Base-by-base conservation (phyloP, 2,888 invertebrate species). In the Lycophotia porphyrea region DNA sequence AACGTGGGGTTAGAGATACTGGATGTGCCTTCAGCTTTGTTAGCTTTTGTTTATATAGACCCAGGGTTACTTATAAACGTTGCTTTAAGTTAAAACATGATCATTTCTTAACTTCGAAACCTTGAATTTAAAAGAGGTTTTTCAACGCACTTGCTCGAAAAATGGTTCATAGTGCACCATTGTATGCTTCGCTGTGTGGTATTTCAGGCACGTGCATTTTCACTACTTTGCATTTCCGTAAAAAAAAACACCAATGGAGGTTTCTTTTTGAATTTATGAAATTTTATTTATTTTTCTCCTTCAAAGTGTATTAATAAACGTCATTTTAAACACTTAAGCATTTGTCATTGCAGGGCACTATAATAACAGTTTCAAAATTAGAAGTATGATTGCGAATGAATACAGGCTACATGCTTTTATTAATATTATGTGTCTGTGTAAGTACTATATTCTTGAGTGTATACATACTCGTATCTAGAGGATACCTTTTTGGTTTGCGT, bases 1-100 rank as follows among this genome's bases (percentile, higher is more conserved):
- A 80, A 77, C 82, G 74, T 68, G 52, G 76, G 74, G 67, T 65
- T 85, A 82, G 68, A 79, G 63, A 73, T 52, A 74, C 78, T 64
- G 55, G 79, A 79, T 60, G 9, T 65, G 73, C 3, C 71, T 15
- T 47, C 24, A 31, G 31, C 7, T 15, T 34, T 63, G 31, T 31
- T 21, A 9, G 2, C 21, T 31, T 1, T 21, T 4, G 9, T 58
- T 4, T 21, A 58, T 31, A 7, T 27, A n/a, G 1, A n/a, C 24
- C 8, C 8, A 2, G 0, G 21, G 21, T 13, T 49, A 55, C 5
- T n/a, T n/a, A 15, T 15, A 15, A 52, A 15, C n/a, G 55, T 27
- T 55, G 27, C 5, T 15, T 52, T 55, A n/a, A 13, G 52, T 15
- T 55, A 15, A 58, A 58, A 55, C 2, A 55, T 31, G 1, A 2